Conservation (phyloP, 2,797 vertebrate species). For the Lophura swinhoii region DNA sequence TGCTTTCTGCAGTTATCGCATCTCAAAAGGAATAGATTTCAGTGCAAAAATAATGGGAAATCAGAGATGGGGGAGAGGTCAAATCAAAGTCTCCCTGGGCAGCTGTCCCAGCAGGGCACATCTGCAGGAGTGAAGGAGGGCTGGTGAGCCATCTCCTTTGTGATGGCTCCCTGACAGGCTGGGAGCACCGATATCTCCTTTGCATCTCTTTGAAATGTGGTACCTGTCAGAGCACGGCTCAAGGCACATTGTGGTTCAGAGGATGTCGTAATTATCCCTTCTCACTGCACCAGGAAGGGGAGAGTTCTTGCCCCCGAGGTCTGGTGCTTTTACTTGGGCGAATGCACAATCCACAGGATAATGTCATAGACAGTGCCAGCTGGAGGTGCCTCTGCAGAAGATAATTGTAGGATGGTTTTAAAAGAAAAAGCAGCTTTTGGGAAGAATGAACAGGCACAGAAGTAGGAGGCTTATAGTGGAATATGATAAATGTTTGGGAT, state of each 20-base stretch:
- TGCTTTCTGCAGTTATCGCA: not conserved
- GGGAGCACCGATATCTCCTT: not conserved
- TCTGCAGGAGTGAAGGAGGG: not conserved
- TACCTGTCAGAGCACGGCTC: not conserved
- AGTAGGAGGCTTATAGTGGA: constrained; percentile 29
- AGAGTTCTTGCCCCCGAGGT: not conserved
- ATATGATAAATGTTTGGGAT: constrained; percentile 46
- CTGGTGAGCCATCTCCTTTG: not conserved
- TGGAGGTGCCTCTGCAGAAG: constrained; percentile 3
- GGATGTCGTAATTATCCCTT: not conserved
- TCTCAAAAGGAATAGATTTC: not conserved
- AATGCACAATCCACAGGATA: not conserved
- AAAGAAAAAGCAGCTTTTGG: constrained; percentile 6
- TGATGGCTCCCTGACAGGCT: rapidly evolving
- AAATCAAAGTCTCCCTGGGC: not conserved
- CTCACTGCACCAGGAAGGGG: not conserved
- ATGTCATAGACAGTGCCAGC: not conserved
- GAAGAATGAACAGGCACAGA: not conserved
- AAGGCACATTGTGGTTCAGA: not conserved
- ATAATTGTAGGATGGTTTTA: not conserved
- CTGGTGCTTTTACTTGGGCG: not conserved
- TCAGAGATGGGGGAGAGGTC: not conserved
- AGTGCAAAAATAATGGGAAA: not conserved
- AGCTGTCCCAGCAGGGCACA: not conserved
- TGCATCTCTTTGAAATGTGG: not conserved